Evolutionary conservation across 2,797 vertebrate species (phyloP).

Genomic region (Takifugu ocellatus): DNA sequence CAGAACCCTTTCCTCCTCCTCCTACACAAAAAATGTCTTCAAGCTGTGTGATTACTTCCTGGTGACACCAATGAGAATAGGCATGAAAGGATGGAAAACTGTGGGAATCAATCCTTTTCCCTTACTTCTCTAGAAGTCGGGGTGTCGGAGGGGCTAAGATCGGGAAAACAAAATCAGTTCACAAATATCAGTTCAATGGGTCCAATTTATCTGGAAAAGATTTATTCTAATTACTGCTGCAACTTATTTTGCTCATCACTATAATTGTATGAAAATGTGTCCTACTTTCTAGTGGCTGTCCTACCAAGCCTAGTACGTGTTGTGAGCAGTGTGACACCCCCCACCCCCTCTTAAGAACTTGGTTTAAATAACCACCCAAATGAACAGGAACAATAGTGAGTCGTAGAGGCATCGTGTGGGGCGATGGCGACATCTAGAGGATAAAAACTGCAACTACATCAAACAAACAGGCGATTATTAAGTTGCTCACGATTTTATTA

Average conservation of each 20-base stretch:
- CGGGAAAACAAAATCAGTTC: slow-evolving; percentile 20
- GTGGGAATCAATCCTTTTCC: slow-evolving; percentile 10
- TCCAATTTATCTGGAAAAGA: slow-evolving; percentile 23
- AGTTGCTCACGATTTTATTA: not conserved
- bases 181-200: slow-evolving; percentile 17
- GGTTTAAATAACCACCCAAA: slow-evolving; percentile 30
- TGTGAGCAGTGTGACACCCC: slow-evolving; percentile 40
- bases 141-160: not conserved
- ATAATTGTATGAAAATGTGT: not conserved
- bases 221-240: slow-evolving; percentile 4
- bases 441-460: slow-evolving; percentile 26
- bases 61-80: slow-evolving; percentile 18
- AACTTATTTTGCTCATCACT: slow-evolving; percentile 28
- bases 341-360: slow-evolving; percentile 6
- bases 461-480: not conserved
- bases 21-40: slow-evolving; percentile 31
- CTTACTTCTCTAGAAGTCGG: slow-evolving; percentile 1
- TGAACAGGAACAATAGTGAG: slow-evolving; percentile 17
- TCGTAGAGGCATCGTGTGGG: too few species aligned
- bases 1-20: slow-evolving; percentile 23
- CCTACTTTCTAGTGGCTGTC: slow-evolving; percentile 14
- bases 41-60: slow-evolving; percentile 45
- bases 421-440: slow-evolving; percentile 62
- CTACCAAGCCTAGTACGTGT: slow-evolving; percentile 13
- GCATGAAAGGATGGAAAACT: slow-evolving; percentile 11